phyloP scores from a whole-genome alignment of 2,888 invertebrate species.

The Eubasilissa splendida region DNA sequence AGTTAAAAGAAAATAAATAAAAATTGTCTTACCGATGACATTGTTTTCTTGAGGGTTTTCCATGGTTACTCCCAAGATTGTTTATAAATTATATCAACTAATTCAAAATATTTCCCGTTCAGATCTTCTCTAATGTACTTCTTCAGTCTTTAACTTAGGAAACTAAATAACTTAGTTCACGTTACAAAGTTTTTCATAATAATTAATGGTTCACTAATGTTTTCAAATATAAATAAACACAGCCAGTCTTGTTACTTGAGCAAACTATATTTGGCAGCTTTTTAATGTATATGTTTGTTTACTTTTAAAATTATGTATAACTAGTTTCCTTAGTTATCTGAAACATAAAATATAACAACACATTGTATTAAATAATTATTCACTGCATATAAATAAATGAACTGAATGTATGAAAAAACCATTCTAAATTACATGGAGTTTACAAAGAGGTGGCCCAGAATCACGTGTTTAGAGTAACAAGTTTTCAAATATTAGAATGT shows the following conservation, averaged over 20 bases:
- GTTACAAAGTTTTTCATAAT: conserved; percentile 13
- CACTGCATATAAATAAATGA: too few species aligned
- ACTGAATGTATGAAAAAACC: too few species aligned
- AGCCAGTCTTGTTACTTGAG: conserved; percentile 27
- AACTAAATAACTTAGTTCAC: not conserved
- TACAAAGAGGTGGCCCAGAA: too few species aligned
- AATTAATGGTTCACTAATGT: conserved; percentile 20
- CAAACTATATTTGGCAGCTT: conserved; percentile 21
- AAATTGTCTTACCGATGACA: not conserved
- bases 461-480: too few species aligned
- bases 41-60: not conserved
- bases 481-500: too few species aligned
- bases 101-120: not conserved
- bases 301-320: not conserved
- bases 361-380: too few species aligned
- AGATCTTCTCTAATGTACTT: conserved; percentile 1
- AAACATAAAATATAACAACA: not conserved
- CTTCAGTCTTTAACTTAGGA: conserved; percentile 26
- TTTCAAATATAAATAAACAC: conserved; percentile 3
- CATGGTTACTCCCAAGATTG: not conserved
- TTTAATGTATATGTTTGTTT: not conserved
- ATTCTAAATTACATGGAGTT: too few species aligned
- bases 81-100: not conserved
- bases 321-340: not conserved
- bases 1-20: too few species aligned